Base-by-base conservation (phyloP, 2,888 invertebrate genomes). In the Synergus umbraculus region DNA sequence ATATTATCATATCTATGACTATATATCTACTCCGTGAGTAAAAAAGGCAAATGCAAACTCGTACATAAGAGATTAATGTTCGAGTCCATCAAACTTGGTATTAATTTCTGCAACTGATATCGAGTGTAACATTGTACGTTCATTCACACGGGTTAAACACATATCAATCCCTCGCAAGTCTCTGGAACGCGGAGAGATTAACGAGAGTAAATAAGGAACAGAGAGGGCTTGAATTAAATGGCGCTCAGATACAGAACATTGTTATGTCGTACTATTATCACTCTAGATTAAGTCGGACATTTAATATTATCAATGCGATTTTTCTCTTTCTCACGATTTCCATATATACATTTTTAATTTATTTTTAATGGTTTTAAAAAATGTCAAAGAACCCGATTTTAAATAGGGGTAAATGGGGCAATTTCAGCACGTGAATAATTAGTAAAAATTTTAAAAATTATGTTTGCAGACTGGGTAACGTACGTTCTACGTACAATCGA, bases 161-260 rank as follows among this genome's bases (percentile, higher is more conserved):
- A 67, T 46, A 67, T 73, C 49, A 37, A 37, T 54, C 13, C n/a
- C 15, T 43, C 46, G 49, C 46, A 49, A 46, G 44, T 67, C 22
- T 13, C 29, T 8, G 49, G 77, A 77, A 77, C 13, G 18, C 41
- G 37, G 13, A 73, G 13, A 77, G 83, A 85, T 85, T 82, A 83
- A 79, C 58, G 60, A 67, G 43, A 78, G 82, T 81, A 79, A 85
- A 81, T 84, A 80, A 83, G 76, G 22, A 79, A 83, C 67, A 79
- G 78, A 78, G 29, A 41, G 0, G 49, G 37, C 44, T 65, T 49
- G 22, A 65, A 64, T 65, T 54, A 76, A 64, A 78, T 64, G 64
- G 80, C 78, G 65, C 65, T 58, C 18, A 44, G 37, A 73, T 58
- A 73, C 37, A 49, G n/a, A 41, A 69, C 13, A 69, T 54, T 73